Conservation (phyloP, 2,888 invertebrate species). For the Ormyrus labotus region DNA sequence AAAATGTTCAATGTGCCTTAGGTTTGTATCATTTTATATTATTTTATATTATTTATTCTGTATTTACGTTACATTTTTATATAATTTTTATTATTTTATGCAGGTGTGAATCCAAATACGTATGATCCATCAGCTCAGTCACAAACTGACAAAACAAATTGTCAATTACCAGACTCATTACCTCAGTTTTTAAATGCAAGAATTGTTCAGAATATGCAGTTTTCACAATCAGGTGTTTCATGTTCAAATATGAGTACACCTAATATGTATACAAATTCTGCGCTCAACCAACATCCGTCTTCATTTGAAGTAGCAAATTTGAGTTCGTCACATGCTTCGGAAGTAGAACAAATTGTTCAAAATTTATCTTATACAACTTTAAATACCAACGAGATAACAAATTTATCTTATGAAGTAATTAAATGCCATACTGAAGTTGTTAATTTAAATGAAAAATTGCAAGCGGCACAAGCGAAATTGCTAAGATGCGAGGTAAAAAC, state of each 20-base stretch:
- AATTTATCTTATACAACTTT: background rate
- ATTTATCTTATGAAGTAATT: constrained; percentile 8
- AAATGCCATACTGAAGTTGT: constrained; percentile 13
- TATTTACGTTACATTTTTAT: background rate
- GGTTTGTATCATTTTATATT: constrained; percentile 33
- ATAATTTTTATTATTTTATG: constrained; percentile 1
- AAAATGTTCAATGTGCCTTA: constrained; percentile 43
- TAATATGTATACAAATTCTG: background rate
- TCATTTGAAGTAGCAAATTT: constrained; percentile 7
- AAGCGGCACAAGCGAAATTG: background rate
- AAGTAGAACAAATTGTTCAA: too few species aligned
- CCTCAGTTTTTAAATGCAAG: background rate
- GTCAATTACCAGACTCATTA: background rate
- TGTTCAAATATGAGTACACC: background rate
- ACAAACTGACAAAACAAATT: background rate
- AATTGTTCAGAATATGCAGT: background rate
- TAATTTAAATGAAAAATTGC: constrained; percentile 19
- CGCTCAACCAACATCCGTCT: background rate
- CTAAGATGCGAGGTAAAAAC: too few species aligned
- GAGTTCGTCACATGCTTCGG: background rate
- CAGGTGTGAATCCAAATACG: constrained; percentile 23
- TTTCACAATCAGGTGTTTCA: background rate
- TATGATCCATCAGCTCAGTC: background rate
- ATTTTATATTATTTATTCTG: constrained; percentile 10
- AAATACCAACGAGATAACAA: constrained; percentile 40